Base-by-base conservation (phyloP, 2,888 invertebrate genomes). In the Argyresthia albistria region DNA sequence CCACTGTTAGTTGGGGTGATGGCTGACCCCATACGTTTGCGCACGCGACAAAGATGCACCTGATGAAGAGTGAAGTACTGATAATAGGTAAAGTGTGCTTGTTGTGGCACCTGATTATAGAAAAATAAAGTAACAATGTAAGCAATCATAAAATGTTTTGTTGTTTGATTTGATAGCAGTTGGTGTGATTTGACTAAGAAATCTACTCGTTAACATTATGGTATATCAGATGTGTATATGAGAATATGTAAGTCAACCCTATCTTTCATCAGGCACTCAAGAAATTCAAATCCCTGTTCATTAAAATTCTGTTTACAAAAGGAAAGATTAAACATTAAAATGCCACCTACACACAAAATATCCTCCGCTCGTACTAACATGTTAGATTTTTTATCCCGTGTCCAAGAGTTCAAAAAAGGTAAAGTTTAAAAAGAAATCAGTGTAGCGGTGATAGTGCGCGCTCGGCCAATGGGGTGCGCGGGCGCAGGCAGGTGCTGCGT, bases 341-440 rank as follows among this genome's bases (percentile, higher is more conserved):
- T 82, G 69, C 86, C 86, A 84, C 84, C 86, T 84, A 84, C 86
- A 75, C 81, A 81, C 76, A 73, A 76, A 77, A 80, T 78, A 76
- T 76, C 69, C 73, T 68, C 66, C 82, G 83, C 86, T 76, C 76
- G 86, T 87, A 73, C 76, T 78, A 80, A 86, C 86, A 78, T 80
- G 86, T 81, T 79, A 63, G 66, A 69, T 83, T 86, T 87, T 86
- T 84, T 83, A 69, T 70, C 61, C 67, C 68, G 70, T 73, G 80
- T 77, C 82, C 81, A 72, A 82, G 76, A 74, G 76, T 71, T 70
- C 79, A 68, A 80, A 86, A 84, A 86, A 82, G 81, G 76, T 65
- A 69, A 69, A 74, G 76, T 81, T 69, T 35, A 75, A 82, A 80
- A 86, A 86, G 83, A 87, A 87, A 87, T 87, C 86, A 79, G 79